Base-by-base conservation (phyloP, 2,888 invertebrate genomes). In the Monochamus alternatus region DNA sequence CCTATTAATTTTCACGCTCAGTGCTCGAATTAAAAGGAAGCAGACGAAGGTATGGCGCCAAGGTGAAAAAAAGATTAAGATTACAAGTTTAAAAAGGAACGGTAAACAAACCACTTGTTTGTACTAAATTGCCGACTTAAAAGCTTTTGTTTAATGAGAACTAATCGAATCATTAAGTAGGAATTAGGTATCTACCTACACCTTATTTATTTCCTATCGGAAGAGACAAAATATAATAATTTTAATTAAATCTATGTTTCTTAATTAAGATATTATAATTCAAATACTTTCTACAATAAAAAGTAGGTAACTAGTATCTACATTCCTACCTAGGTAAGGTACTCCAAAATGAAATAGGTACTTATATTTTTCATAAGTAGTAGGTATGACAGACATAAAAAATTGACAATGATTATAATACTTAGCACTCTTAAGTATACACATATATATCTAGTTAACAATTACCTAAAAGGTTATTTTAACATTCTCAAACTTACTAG, bases 1-100 rank as follows among this genome's bases (percentile, higher is more conserved):
- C 62, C 43, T 63, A 63, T 63, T 63, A 63, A 63, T 63, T 43
- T 63, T 9, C 62, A 63, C 62, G 62, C 62, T 43, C 43, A n/a
- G n/a, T 63, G 62, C 62, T 14, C 62, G 7, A 5, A 63, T 43
- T 63, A 62, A 62, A 63, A 43, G 38, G 9, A 43, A 63, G 43
- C 43, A 63, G 62, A 63, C 62, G n/a, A 10, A 43, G 38, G 62
- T 62, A 38, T 12, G 62, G 62, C 62, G n/a, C 38, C 43, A 43
- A 38, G 62, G 47, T 47, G 9, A 47, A 47, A 47, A 47, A 47
- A 47, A 12, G 22, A 9, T 47, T 47, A 47, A 47, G 43, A 43
- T 63, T 5, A 14, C n/a, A 59, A 47, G 64, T 64, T 64, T 44
- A 64, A 64, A 64, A 22, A 12, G 47, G 44, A 14, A 64, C 14